These are phyloP conservation scores for Procavia capensis DNA, from an alignment of 2,113 vertebrate species.

Conservation along the genomic window DNA sequence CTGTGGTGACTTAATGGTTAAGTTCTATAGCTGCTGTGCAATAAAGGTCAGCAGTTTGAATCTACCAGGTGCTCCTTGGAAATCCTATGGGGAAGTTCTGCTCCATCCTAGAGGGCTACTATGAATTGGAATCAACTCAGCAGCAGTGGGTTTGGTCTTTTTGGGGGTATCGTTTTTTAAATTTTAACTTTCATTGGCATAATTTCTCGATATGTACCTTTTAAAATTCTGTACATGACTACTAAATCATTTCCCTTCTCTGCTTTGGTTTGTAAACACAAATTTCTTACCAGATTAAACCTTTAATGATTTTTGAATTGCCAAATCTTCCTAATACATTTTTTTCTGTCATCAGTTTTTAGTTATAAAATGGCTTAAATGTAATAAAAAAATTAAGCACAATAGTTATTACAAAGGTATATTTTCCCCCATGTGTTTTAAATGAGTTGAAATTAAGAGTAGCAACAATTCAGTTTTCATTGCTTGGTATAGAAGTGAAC, in stretches of 20 bases:
- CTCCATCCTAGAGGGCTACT: no score
- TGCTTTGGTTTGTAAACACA: slow-evolving; percentile 1
- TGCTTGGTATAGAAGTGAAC: slow-evolving; percentile 4
- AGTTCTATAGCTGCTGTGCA: no score
- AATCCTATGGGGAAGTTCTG: no score
- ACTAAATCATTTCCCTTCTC: slow-evolving; percentile 22
- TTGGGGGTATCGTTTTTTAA: no score
- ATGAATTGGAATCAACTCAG: no score
- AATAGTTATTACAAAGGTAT: neutral
- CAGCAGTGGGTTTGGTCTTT: no score
- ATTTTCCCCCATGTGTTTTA: slow-evolving; percentile 20
- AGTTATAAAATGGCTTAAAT: slow-evolving; percentile 25
- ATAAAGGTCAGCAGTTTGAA: no score
- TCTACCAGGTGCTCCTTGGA: no score
- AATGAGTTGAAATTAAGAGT: slow-evolving; percentile 43
- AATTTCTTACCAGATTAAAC: neutral
- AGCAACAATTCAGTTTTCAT: slow-evolving; percentile 25
- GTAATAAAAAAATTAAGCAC: slow-evolving; percentile 37
- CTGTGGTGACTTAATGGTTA: no score
- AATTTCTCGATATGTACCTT: slow-evolving; percentile 36
- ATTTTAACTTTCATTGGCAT: slow-evolving; percentile 18
- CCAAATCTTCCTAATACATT: slow-evolving; percentile 5
- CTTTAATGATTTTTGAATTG: slow-evolving; percentile 61
- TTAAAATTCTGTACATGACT: neutral
- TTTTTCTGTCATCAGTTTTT: slow-evolving; percentile 15